Evolutionary conservation across 53 echinoderm and acorn worm species (phyloP), one percentile per base, ranked within the genome.

Genomic region (Holothuria scabra): DNA sequence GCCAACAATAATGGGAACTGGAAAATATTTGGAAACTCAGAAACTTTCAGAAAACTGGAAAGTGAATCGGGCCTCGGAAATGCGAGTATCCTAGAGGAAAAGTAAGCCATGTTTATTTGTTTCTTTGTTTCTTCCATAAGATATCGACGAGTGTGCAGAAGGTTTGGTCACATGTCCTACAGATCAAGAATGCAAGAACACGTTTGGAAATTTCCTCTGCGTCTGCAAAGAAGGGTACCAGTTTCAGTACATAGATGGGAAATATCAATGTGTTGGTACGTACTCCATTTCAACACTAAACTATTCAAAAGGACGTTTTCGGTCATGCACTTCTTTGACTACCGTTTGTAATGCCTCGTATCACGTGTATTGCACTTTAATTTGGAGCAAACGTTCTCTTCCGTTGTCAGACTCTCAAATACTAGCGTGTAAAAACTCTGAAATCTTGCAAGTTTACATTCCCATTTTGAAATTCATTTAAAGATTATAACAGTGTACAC

Each of bases 161-260:
- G 91, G 91, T 63, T 31, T 91, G 38, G 90, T 95, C 8, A 85
- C 34, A 34, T 95, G 95, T 18, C 95, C 95, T 1, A 24, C 82
- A 21, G 95, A 92, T 31, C 95, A 95, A 33, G 52, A 88, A 66
- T 95, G 95, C 31, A 88, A 75, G 14, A 95, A 95, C 65, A 95
- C 95, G 7, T 95, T 92, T 56, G 95, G 95, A 13, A 95, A 95
- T 86, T 90, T 67, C 86, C 89, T 95, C 90, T 95, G 95, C 31
- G 84, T 95, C 75, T 95, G 95, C 35, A 88, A 85, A 74, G 92
- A 88, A 55, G 95, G 95, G 2, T 85, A 59, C 23, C 84, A 86
- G 31, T 95, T 95, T 48, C 84, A 87, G 56, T 86, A 85, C 59
- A 74, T 95, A 80, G 72, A 75, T 46, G 88, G 95, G 8, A 92